Base-by-base conservation (phyloP, 2,113 vertebrate genomes). In the Sitta europaea region DNA sequence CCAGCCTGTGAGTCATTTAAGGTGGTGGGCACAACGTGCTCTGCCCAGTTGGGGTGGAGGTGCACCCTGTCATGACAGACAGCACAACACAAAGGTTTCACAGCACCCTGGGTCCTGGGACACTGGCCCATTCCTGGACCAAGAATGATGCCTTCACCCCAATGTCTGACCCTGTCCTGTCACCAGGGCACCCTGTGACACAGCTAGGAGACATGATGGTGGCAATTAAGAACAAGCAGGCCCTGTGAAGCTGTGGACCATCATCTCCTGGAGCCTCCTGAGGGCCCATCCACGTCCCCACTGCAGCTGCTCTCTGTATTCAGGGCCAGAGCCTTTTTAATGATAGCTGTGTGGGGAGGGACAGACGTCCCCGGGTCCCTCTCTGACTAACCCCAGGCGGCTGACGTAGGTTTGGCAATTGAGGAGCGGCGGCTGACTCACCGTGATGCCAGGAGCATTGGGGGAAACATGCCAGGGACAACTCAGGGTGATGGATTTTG, bases 371-470 rank as follows among this genome's bases (percentile, higher is more conserved):
- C 38, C 31, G 18, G 23, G n/a, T 38, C 38, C 66, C 63, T 65
- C 36, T 72, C 66, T 90, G 81, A 93, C 58, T 92, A 92, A 90
- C 50, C 47, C 54, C 42, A 10, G 62, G 66, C 2, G 0, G 54
- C 50, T 95, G 78, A 90, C 3, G 6, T 33, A 24, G 58, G 54
- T 54, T 68, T 88, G 74, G 78, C 67, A 54, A 54, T 19, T 3
- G 2, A 77, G 29, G 38, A 80, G 63, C 1, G 1, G 80, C 0
- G 1, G 36, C 63, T 96, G 91, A 92, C 42, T 96, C 89, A 81
- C 59, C 3, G 2, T 14, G 45, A 14, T 3, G 19, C 47, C 0
- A 0, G 29, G 10, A 87, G 9, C 9, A 1, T 5, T 0, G 1
- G 14, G 67, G 54, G 9, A 84, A 80, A 53, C 1, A 0, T 80